A percentile compares a stretch with the other conserved stretches of the same genome.
phyloP scores from a whole-genome alignment of 2,113 vertebrate species.

The Apodemus sylvaticus region DNA sequence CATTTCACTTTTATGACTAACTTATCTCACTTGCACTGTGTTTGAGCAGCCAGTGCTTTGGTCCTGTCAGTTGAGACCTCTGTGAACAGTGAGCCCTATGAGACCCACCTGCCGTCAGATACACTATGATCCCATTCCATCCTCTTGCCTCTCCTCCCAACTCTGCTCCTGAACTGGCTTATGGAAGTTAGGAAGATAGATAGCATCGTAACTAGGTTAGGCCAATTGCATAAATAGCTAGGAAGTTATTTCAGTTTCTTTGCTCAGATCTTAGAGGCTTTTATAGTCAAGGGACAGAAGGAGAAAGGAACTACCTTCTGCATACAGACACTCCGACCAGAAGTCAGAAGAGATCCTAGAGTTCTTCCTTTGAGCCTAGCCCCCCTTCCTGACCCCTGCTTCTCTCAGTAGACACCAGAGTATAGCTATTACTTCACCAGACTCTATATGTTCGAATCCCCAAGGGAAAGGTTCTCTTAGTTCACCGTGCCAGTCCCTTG shows the following conservation, averaged over 20 bases:
- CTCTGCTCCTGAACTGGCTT: not conserved
- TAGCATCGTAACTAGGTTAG: not conserved
- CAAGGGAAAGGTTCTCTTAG: not conserved
- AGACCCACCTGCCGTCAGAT: not conserved
- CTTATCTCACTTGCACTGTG: not conserved
- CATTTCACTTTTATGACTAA: not conserved
- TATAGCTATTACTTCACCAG: not conserved
- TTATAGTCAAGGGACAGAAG: not conserved
- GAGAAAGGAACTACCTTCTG: not conserved
- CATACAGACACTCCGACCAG: not conserved
- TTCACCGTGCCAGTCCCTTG: not conserved
- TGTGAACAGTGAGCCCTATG: not conserved
- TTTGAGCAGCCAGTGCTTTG: not conserved
- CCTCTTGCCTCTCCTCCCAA: not conserved
- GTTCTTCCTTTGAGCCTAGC: not conserved
- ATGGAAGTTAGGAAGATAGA: not conserved
- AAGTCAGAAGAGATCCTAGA: not conserved
- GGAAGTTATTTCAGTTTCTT: not conserved
- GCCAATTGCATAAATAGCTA: not conserved
- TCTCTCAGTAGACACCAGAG: not conserved
- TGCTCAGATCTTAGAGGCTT: conserved; percentile 15
- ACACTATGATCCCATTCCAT: accelerated
- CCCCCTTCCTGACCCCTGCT: not conserved
- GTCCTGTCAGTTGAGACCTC: not conserved
- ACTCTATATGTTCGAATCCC: not conserved